Percentiles rank a stretch among this genome's conserved stretches.
These are phyloP conservation scores for Choloepus didactylus DNA, from an alignment of 2,797 vertebrate genomes.

Conservation along the genomic window DNA sequence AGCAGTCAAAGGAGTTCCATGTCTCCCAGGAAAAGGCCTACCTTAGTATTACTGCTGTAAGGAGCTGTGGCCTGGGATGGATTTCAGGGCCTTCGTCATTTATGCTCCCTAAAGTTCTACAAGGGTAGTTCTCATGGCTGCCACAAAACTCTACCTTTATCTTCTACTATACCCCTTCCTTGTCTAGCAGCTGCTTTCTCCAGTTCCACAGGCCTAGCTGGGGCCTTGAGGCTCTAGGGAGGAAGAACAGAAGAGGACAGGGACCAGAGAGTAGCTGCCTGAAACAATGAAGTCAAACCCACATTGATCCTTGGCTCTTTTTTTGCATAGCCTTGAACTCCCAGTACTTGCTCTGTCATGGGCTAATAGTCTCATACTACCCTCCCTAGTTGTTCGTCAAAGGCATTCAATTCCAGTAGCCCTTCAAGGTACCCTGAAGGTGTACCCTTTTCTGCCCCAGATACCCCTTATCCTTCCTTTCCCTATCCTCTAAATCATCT, in stretches of 20 bases:
- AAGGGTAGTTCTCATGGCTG: background rate
- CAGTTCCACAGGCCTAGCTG: background rate
- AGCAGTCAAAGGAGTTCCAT: slow-evolving; percentile 56
- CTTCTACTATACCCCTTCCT: background rate
- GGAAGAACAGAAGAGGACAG: slow-evolving; percentile 27
- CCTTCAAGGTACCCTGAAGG: background rate
- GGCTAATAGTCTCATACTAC: slow-evolving; percentile 1
- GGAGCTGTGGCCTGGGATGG: background rate
- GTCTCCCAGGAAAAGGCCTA: slow-evolving; percentile 14
- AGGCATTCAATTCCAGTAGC: slow-evolving; percentile 8
- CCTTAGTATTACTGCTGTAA: slow-evolving; percentile 50
- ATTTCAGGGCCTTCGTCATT: slow-evolving; percentile 18
- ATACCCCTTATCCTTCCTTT: slow-evolving; percentile 1
- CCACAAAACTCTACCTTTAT: slow-evolving; percentile 18
- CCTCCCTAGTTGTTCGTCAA: background rate
- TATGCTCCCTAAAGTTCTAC: slow-evolving; percentile 32
- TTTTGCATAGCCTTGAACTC: background rate
- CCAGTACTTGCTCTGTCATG: background rate
- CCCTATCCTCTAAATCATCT: background rate
- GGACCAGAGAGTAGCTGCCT: background rate
- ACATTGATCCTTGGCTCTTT: slow-evolving; percentile 36
- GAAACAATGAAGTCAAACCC: background rate
- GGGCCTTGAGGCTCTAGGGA: slow-evolving; percentile 20
- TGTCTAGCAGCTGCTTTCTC: background rate
- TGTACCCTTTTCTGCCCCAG: background rate